Conservation (phyloP, 2,888 invertebrate species). For the Lymantria dispar region DNA sequence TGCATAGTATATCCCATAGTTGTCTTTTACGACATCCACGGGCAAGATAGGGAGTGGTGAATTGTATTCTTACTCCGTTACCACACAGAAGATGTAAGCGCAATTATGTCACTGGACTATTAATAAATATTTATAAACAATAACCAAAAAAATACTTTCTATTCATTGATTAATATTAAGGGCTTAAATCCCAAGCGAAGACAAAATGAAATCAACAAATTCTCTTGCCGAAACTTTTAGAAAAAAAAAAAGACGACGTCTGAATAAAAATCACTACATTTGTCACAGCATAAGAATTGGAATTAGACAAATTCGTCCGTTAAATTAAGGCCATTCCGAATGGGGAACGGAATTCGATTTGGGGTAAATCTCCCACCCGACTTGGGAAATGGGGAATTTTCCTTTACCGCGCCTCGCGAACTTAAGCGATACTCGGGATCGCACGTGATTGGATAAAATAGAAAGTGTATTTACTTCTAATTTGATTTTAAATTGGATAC, state of each 20-base stretch:
- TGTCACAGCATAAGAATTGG: conserved; percentile 79
- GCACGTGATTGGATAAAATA: conserved; percentile 72
- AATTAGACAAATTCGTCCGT: conserved; percentile 81
- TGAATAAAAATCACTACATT: conserved; percentile 79
- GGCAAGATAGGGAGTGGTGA: too few species aligned
- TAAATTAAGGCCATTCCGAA: conserved; percentile 77
- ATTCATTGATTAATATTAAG: conserved; percentile 23
- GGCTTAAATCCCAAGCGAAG: conserved; percentile 25
- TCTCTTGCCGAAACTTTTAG: conserved; percentile 33
- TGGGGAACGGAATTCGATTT: conserved; percentile 73
- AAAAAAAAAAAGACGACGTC: conserved; percentile 41
- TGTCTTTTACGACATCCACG: too few species aligned
- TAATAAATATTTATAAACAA: background rate
- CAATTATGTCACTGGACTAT: too few species aligned
- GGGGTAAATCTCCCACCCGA: conserved; percentile 68
- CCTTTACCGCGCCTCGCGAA: conserved; percentile 53
- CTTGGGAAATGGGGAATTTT: conserved; percentile 60
- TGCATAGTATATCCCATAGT: too few species aligned
- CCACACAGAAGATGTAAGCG: too few species aligned
- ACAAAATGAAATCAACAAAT: conserved; percentile 29
- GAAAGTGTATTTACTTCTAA: conserved; percentile 77
- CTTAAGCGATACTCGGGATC: conserved; percentile 51
- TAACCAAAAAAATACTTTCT: conserved; percentile 29
- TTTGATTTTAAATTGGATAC: conserved; percentile 79
- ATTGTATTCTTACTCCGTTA: too few species aligned